Base-by-base conservation (phyloP, 2,888 invertebrate genomes). In the Sesia apiformis region DNA sequence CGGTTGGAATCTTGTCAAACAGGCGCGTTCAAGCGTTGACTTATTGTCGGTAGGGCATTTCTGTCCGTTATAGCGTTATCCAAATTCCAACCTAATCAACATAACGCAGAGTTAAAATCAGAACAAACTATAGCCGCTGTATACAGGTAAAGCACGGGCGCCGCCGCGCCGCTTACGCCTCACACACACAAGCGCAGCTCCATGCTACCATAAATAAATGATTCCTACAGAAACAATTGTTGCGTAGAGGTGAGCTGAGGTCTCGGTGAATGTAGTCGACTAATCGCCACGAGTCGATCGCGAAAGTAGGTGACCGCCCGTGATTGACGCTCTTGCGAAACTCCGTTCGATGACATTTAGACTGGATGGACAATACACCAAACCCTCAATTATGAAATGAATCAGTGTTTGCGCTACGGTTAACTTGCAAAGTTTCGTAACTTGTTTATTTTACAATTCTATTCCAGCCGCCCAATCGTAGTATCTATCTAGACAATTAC, bases 1-100 rank as follows among this genome's bases (percentile, higher is more conserved):
- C 87, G 87, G 87, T 86, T 89, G 89, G 89, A 89, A 89, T 89
- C 89, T 88, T 88, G 89, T 89, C 88, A 87, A 88, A 88, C 89
- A 83, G 86, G 88, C 88, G 85, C 85, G 81, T 84, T 87, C 87
- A 85, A 88, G 87, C 88, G 87, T 88, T 88, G 88, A 88, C 89
- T 89, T 89, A 89, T 87, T 86, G 84, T 81, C 82, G 86, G 87
- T 87, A 87, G 84, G 82, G 83, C 85, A 84, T 86, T 89, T 86
- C 83, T 83, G 81, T 78, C 66, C 66, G 60, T 67, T 58, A 52
- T 5, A 52, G 46, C 51, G 4, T 67, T 64, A 59, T 8, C 58
- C 4, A 76, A 78, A 70, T 58, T 53, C 55, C 56, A 74, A 73
- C 69, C 64, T 79, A 74, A 5, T 0, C 0, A 3, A 53, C 57